Evolutionary conservation across 2,888 invertebrate species (phyloP), one percentile per base, ranked within the genome.

Genomic region (Apamea anceps): DNA sequence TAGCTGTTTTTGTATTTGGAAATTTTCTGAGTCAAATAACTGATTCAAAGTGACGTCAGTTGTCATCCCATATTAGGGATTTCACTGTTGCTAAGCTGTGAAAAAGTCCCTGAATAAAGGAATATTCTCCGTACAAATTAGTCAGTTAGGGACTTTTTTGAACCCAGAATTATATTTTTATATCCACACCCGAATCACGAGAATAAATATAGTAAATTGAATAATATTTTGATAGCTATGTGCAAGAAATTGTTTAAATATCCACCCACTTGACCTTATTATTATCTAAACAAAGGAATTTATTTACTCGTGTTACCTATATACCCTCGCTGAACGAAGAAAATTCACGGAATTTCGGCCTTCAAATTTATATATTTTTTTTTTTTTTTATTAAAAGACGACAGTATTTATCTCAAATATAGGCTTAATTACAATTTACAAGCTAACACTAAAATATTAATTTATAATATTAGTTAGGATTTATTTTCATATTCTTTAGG

Each of bases 1-100:
- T 54, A 60, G 18, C 21, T 37, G 12, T 67, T 68, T 48, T 80
- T 62, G 12, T 63, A 2, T 60, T 37, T 5, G 8, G 4, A 54
- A 60, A 13, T 5, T 57, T 63, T 63, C 28, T 25, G 42, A 15
- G 28, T 5, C n/a, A 45, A 63, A 45, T 68, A 57, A 28, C 32
- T 57, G 12, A 48, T 37, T 77, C 28, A 70, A 65, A 28, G n/a
- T 70, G 68, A 63, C 68, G 45, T 48, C 68, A 42, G n/a, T 42
- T 77, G 48, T 70, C 78, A 77, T 84, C 7, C 54, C 37, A 32
- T 65, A 78, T 60, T 70, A 79, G 54, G 62, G 45, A 54, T 37
- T 37, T 68, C 25, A 67, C 84, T 15, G 45, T 68, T 28, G 18
- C 76, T 48, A 60, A 60, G 54, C 54, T 37, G 45, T 63, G 15